Percentiles rank a stretch among this genome's conserved stretches.
Evolutionary conservation across 1,140 invertebrate genomes (phyloP).

Genomic region (Drosophila bipectinata): DNA sequence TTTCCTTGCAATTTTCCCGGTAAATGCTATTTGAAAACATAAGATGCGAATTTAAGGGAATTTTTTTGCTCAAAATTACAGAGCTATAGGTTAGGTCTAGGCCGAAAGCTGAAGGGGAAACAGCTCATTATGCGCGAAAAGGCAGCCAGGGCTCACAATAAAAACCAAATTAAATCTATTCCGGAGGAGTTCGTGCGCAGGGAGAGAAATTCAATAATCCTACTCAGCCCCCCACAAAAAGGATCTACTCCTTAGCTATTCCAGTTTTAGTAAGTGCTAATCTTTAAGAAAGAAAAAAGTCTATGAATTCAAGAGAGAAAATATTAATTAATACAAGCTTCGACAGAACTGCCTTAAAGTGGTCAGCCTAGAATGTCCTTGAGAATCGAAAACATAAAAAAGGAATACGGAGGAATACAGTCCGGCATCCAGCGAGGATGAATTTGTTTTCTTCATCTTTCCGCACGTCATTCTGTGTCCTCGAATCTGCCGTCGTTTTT

Average conservation of each 20-base stretch:
- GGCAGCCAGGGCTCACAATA: not conserved
- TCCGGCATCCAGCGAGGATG: not conserved
- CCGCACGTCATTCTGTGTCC: conserved; percentile 13
- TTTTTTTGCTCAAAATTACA: conserved; percentile 6
- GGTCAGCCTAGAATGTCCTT: conserved; percentile 9
- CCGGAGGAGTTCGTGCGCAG: not conserved
- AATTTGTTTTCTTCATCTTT: conserved; percentile 26
- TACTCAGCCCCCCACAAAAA: not conserved
- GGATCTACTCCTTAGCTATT: not conserved
- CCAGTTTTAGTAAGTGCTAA: not conserved
- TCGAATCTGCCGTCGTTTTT: conserved; percentile 14
- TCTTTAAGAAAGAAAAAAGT: not conserved
- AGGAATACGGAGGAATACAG: not conserved
- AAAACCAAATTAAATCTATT: conserved; percentile 20
- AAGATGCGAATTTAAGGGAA: conserved; percentile 16
- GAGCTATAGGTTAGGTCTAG: not conserved
- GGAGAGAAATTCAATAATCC: not conserved
- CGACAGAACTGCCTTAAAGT: conserved; percentile 1
- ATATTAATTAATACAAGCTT: not conserved
- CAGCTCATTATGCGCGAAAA: conserved; percentile 1
- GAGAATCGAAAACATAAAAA: not conserved
- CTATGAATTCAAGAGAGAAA: not conserved
- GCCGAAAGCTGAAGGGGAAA: not conserved
- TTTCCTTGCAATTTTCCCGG: conserved; percentile 55
- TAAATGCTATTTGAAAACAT: conserved; percentile 25